phyloP scores from a whole-genome alignment of 1,140 invertebrate genomes.

The Dendroctonus ponderosae region DNA sequence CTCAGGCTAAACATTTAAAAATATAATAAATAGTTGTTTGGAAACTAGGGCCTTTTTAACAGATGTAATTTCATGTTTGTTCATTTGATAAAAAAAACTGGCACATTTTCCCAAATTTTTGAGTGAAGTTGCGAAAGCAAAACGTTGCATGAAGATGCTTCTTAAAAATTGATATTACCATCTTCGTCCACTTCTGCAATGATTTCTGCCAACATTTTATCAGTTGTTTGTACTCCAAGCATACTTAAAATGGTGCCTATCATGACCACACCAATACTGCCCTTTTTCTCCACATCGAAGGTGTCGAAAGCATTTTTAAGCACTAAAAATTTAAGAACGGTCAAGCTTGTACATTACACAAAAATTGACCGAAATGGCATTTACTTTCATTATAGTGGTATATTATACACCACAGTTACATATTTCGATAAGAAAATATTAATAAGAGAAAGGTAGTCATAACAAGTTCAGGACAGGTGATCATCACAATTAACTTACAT shows the following conservation, averaged over 20 bases:
- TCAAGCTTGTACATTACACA: background rate
- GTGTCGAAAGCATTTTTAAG: conserved; percentile 78
- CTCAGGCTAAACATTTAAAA: background rate
- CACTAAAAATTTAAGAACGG: conserved; percentile 56
- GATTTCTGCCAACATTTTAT: conserved; percentile 59
- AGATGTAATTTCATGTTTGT: background rate
- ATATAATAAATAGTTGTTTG: background rate
- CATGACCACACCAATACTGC: conserved; percentile 70
- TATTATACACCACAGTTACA: background rate
- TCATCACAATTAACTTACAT: conserved; percentile 16
- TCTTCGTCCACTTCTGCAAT: conserved; percentile 44
- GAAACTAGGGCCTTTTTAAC: background rate
- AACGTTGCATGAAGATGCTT: background rate
- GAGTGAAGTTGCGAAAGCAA: background rate
- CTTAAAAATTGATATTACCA: conserved; percentile 26
- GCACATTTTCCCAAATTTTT: background rate
- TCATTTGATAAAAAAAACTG: background rate
- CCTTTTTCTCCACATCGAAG: conserved; percentile 76
- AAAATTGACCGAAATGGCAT: background rate
- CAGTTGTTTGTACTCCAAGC: conserved; percentile 70
- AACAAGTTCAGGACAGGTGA: background rate
- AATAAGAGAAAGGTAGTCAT: background rate
- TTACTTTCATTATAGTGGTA: background rate
- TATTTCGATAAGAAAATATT: background rate
- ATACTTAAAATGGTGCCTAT: conserved; percentile 77